A percentile compares a stretch with the other conserved stretches of the same genome.
Conservation (phyloP, 1,140 invertebrate genomes). For the Diorhabda elongata region DNA sequence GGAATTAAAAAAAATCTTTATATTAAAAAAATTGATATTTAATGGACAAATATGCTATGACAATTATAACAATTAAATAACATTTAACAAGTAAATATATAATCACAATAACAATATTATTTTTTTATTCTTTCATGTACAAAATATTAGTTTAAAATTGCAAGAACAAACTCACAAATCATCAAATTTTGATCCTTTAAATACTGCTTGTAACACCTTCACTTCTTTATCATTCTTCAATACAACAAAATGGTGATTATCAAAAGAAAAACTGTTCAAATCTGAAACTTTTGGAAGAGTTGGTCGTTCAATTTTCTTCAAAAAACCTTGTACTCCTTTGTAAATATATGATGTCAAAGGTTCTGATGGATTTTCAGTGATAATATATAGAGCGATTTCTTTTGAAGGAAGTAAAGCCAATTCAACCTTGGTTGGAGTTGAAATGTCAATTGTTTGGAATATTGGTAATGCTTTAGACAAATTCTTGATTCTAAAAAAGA, state of each 20-base stretch:
- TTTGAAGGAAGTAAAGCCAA: constrained; percentile 35
- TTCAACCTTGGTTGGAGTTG: constrained; percentile 33
- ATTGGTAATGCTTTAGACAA: constrained; percentile 19
- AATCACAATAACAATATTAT: too few species aligned
- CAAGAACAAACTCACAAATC: neutral
- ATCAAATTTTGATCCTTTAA: constrained; percentile 29
- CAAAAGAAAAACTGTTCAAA: constrained; percentile 26
- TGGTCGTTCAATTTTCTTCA: constrained; percentile 19
- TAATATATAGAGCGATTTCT: constrained; percentile 38
- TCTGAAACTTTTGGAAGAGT: constrained; percentile 22
- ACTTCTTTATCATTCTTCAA: constrained; percentile 25
- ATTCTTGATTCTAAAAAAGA: constrained; percentile 26
- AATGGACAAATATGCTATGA: too few species aligned
- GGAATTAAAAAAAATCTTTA: too few species aligned
- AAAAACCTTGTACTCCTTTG: constrained; percentile 34
- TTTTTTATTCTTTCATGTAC: too few species aligned
- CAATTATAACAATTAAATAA: too few species aligned
- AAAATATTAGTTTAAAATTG: too few species aligned
- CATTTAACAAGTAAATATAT: too few species aligned
- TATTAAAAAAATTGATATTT: too few species aligned
- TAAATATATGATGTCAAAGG: constrained; percentile 33
- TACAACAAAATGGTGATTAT: constrained; percentile 32
- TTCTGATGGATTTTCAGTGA: constrained; percentile 33
- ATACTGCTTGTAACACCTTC: constrained; percentile 33
- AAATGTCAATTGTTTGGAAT: constrained; percentile 30